Conservation (phyloP, 2,113 vertebrate genomes). For the Entelurus aequoreus region DNA sequence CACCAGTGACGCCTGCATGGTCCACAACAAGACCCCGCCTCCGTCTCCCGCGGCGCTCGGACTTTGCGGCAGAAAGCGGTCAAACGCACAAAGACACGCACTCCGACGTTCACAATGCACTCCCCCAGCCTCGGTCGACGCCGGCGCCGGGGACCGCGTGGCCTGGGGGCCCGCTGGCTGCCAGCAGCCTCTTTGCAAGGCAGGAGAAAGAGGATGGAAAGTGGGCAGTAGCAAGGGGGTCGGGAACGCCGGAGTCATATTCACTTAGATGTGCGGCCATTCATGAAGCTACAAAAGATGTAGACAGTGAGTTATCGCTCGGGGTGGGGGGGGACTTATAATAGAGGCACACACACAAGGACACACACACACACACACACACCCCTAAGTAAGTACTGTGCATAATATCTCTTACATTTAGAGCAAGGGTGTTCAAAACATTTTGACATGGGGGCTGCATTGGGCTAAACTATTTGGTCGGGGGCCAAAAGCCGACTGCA, state of each 20-base stretch:
- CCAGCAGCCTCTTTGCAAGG: conserved; percentile 15
- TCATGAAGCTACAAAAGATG: conserved; percentile 23
- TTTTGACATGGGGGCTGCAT: too few relatives aligned
- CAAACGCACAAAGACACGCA: conserved; percentile 14
- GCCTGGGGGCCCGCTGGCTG: conserved; percentile 22
- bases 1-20: conserved; percentile 37
- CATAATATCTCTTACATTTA: neutral
- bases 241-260: conserved; percentile 4
- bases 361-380: neutral
- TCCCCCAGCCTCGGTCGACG: conserved; percentile 11
- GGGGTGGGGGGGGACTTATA: conserved; percentile 10
- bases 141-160: conserved; percentile 7
- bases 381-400: neutral
- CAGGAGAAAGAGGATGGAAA: conserved; percentile 23
- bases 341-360: neutral
- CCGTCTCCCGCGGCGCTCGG: conserved; percentile 42
- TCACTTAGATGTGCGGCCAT: conserved; percentile 22
- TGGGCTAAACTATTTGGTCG: too few relatives aligned
- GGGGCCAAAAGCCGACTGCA: too few relatives aligned
- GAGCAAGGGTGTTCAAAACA: too few relatives aligned
- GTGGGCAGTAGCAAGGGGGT: neutral
- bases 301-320: conserved; percentile 12
- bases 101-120: neutral
- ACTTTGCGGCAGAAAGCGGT: conserved; percentile 56
- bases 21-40: conserved; percentile 39